These are phyloP conservation scores for Tubiluchus corallicola DNA, from an alignment of 2,888 invertebrate genomes.

Conservation along the genomic window DNA sequence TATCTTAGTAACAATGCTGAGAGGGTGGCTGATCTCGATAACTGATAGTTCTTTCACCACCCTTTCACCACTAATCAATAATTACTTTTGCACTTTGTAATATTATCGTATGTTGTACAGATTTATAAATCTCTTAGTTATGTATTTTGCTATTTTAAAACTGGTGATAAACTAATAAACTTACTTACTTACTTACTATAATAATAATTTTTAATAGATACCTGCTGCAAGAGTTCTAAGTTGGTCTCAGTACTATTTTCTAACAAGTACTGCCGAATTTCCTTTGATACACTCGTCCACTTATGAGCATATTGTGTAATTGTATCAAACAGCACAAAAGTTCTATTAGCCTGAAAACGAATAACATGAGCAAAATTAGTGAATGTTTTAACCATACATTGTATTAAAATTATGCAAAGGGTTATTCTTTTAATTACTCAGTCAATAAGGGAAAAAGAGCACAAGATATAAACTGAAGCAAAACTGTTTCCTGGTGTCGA, in stretches of 20 bases:
- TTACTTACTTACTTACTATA: too few species aligned
- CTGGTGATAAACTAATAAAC: too few species aligned
- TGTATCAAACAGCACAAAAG: constrained; percentile 29
- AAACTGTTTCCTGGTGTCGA: too few species aligned
- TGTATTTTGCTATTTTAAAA: too few species aligned
- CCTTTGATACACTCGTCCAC: constrained; percentile 28
- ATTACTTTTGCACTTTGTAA: too few species aligned
- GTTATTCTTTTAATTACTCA: neutral
- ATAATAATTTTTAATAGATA: too few species aligned
- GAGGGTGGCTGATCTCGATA: too few species aligned
- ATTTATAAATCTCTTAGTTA: too few species aligned
- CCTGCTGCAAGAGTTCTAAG: constrained; percentile 26
- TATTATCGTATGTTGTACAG: too few species aligned
- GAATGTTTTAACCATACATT: neutral
- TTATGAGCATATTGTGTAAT: constrained; percentile 27
- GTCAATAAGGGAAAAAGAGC: neutral
- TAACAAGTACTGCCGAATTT: constrained; percentile 26
- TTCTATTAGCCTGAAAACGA: constrained; percentile 28
- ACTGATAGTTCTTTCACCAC: too few species aligned
- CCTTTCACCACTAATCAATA: too few species aligned
- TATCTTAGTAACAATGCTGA: too few species aligned
- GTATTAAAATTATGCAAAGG: neutral
- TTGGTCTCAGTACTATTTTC: constrained; percentile 26
- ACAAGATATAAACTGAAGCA: neutral
- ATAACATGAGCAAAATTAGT: neutral